Evolutionary conservation across 2,113 vertebrate species (phyloP), one percentile per base, ranked within the genome.

Genomic region (Empidonax traillii): DNA sequence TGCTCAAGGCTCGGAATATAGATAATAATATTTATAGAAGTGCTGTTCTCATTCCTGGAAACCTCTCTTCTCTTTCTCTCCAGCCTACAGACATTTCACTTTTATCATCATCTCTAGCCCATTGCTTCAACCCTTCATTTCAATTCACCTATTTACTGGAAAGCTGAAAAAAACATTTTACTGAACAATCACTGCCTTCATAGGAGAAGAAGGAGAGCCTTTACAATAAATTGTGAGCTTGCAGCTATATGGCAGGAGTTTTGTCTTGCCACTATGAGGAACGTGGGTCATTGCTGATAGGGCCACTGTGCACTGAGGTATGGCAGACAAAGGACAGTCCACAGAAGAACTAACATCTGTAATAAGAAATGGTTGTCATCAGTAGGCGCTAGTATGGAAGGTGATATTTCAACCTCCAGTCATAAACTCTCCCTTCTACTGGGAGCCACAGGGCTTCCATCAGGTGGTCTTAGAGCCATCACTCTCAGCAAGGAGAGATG

Each of bases 231-330:
- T 27, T 28, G 37, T 35, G 31, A 83, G 20, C n/a, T 83, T 4
- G 3, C 25, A 85, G 55, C 0, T 3, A 10, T 19, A 8, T 73
- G 46, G 59, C 51, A 58, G 63, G 46, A 53, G 39, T 81, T 85
- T 49, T 72, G 52, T 49, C 58, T 56, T 76, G 74, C 33, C 27
- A 13, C 12, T 46, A 7, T 24, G 11, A 72, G 24, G 31, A 85
- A 39, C 0, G 0, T 22, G 35, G 21, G 11, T 37, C 49, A n/a
- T 28, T 22, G 65, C 46, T 69, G 41, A 69, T 5, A 53, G 33
- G 20, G 59, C 46, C 55, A 51, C 17, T 69, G 24, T 68, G 31
- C 16, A 28, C 27, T 63, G 33, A 59, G 19, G 68, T 79, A 53
- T 16, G 31, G 22, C 44, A 95, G 65, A 63, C 3, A 58, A 62